phyloP scores from a whole-genome alignment of 92 coral and sea anemone genomes.

The Palythoa heliodiscus region DNA sequence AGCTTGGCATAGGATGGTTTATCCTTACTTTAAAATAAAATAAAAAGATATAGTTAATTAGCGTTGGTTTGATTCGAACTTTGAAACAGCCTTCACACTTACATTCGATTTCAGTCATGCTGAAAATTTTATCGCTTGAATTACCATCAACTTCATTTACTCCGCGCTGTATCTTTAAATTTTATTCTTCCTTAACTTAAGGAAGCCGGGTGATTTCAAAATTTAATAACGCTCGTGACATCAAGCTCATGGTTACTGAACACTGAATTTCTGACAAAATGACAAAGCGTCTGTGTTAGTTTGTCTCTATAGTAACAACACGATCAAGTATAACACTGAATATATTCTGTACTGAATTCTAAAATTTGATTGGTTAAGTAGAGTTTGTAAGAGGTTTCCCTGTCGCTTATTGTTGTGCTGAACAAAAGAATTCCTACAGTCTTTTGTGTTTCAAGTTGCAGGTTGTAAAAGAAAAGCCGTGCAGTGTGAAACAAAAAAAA shows the following conservation, averaged over 20 bases:
- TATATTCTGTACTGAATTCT: slow-evolving; percentile 22
- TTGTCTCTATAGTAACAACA: slow-evolving; percentile 44
- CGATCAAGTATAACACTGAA: neutral
- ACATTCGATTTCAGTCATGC: slow-evolving; percentile 81
- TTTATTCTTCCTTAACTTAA: neutral
- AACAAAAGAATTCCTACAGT: neutral
- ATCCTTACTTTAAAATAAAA: slow-evolving; percentile 56
- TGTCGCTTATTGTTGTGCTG: slow-evolving; percentile 10
- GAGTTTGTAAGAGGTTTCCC: slow-evolving; percentile 32
- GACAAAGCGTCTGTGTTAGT: slow-evolving; percentile 33
- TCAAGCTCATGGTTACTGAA: neutral
- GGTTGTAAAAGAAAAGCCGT: neutral
- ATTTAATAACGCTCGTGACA: neutral
- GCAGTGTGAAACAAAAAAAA: neutral
- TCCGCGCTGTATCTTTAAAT: neutral
- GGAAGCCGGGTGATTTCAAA: neutral
- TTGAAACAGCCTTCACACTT: slow-evolving; percentile 38
- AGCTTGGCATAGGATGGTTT: slow-evolving; percentile 91
- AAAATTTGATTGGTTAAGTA: slow-evolving; percentile 13
- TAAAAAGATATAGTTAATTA: slow-evolving; percentile 1
- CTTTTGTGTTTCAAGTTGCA: slow-evolving; percentile 13
- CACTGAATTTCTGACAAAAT: neutral
- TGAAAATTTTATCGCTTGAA: slow-evolving; percentile 2
- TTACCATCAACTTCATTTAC: neutral
- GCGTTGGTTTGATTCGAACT: neutral